Conservation (phyloP, 2,888 invertebrate genomes). For the Oegoconia quadripuncta region DNA sequence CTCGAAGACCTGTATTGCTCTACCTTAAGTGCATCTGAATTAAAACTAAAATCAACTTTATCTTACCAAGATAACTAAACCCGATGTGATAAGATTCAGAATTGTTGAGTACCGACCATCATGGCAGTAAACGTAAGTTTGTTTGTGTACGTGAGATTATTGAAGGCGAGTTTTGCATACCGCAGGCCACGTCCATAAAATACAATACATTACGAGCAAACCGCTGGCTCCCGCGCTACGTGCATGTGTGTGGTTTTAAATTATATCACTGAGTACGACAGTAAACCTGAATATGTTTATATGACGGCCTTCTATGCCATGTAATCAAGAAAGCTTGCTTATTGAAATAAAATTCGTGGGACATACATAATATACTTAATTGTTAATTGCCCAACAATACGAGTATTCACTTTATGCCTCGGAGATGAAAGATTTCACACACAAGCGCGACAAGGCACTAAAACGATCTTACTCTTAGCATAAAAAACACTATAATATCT, state of each 20-base stretch:
- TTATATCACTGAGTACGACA: slow-evolving; percentile 44
- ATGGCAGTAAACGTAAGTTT: slow-evolving; percentile 42
- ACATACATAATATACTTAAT: too few species aligned
- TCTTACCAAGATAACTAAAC: slow-evolving; percentile 17
- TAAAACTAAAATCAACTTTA: background rate
- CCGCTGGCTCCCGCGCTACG: slow-evolving; percentile 66
- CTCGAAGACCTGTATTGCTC: slow-evolving; percentile 42
- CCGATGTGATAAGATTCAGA: slow-evolving; percentile 27
- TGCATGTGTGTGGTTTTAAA: slow-evolving; percentile 50
- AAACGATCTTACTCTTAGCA: too few species aligned
- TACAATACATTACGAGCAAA: slow-evolving; percentile 65
- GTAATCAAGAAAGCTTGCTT: background rate
- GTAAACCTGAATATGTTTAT: slow-evolving; percentile 5
- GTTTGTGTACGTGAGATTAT: slow-evolving; percentile 56
- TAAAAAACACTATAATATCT: too few species aligned
- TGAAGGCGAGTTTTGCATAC: slow-evolving; percentile 70
- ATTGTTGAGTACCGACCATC: slow-evolving; percentile 21
- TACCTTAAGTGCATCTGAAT: slow-evolving; percentile 30
- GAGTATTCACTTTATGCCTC: too few species aligned
- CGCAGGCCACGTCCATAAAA: slow-evolving; percentile 67
- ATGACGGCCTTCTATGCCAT: slow-evolving; percentile 2
- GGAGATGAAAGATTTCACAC: too few species aligned
- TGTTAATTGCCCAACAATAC: too few species aligned
- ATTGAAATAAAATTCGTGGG: too few species aligned
- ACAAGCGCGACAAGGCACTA: too few species aligned